Conservation (phyloP, 2,113 vertebrate species). For the Chinchilla lanigera region DNA sequence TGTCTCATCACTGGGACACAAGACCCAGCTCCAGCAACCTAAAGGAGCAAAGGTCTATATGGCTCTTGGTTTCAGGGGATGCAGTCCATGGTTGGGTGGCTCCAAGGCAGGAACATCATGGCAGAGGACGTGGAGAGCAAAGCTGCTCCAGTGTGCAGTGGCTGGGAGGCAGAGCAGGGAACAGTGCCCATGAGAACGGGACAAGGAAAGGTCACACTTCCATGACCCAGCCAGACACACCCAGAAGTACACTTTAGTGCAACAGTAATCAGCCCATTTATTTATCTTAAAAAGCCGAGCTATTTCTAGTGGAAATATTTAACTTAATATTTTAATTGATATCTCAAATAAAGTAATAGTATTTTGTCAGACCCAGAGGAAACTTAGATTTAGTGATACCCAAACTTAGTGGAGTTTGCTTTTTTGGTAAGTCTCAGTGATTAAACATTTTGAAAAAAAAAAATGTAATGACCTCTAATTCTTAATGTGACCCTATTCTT, state of each 20-base stretch:
- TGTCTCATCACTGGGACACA: background rate
- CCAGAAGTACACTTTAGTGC: background rate
- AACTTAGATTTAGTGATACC: background rate
- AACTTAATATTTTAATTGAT: background rate
- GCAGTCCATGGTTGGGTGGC: background rate
- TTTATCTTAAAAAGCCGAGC: background rate
- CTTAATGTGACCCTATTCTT: background rate
- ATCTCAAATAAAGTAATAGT: background rate
- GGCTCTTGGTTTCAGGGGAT: background rate
- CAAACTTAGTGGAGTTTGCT: background rate
- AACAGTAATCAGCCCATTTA: background rate
- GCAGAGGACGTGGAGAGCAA: background rate
- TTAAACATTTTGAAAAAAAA: background rate
- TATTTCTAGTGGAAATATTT: slow-evolving; percentile 15
- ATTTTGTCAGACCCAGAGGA: background rate
- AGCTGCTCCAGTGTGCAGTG: background rate
- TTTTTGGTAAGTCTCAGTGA: background rate
- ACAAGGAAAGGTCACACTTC: background rate
- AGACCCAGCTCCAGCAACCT: background rate
- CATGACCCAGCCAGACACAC: background rate
- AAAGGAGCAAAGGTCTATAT: background rate
- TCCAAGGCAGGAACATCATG: background rate
- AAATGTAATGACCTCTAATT: background rate
- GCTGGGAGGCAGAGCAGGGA: background rate
- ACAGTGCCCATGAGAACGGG: background rate